A percentile compares a stretch with the other conserved stretches of the same genome.
These are phyloP conservation scores for Oreortyx pictus DNA, from an alignment of 2,797 vertebrate genomes.

Conservation along the genomic window DNA sequence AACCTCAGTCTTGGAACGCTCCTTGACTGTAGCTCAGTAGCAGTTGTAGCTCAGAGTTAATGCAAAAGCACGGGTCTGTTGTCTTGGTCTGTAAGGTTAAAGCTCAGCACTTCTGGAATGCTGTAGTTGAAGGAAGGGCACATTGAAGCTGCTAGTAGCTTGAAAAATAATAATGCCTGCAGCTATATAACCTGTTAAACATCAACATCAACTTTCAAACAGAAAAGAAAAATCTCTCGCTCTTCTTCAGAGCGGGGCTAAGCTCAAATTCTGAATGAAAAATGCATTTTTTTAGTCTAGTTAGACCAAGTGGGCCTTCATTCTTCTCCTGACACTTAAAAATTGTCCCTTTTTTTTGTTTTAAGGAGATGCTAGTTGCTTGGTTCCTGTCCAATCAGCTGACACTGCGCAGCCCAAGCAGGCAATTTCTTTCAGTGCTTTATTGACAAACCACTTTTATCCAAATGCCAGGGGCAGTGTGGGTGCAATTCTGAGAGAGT, in stretches of 20 bases:
- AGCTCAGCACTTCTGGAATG: conserved; percentile 4
- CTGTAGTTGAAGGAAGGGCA: background rate
- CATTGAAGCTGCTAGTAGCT: background rate
- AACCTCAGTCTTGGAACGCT: background rate
- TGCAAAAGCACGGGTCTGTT: background rate
- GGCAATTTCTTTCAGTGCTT: conserved; percentile 39
- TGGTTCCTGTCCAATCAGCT: background rate
- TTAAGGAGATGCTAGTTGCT: conserved; percentile 12
- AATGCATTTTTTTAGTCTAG: background rate
- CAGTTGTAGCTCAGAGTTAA: background rate
- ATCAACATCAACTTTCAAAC: background rate
- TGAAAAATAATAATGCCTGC: conserved; percentile 41
- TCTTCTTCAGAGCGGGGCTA: background rate
- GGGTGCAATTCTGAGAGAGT: conserved; percentile 1
- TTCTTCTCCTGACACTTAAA: background rate
- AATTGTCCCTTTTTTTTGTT: background rate
- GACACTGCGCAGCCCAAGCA: background rate
- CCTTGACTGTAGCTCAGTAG: background rate
- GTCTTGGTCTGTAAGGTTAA: background rate
- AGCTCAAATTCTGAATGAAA: conserved; percentile 4
- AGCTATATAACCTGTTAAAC: conserved; percentile 11
- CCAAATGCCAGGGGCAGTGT: conserved; percentile 10
- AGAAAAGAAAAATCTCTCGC: background rate
- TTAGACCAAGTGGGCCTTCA: background rate
- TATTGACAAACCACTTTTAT: conserved; percentile 64